Percentiles rank a stretch among this genome's conserved stretches.
Conservation (phyloP, 1,140 invertebrate genomes). For the Heliconius congener region DNA sequence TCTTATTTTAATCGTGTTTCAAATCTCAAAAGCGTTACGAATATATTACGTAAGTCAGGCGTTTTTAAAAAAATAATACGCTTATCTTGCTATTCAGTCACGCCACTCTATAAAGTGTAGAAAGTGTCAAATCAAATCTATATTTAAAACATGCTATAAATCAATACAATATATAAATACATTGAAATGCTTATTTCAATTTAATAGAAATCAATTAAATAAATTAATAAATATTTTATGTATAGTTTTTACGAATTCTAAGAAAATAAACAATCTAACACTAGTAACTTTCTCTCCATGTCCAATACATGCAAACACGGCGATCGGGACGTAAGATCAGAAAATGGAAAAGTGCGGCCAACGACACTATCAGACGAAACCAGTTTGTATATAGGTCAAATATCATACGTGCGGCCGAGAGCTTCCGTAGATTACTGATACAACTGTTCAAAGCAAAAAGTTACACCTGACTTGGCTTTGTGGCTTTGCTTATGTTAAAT, state of each 20-base stretch:
- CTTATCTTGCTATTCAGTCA: background rate
- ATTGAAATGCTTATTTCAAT: background rate
- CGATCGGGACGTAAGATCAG: constrained; percentile 34
- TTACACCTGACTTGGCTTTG: background rate
- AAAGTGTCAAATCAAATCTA: background rate
- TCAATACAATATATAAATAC: background rate
- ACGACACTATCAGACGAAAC: constrained; percentile 32
- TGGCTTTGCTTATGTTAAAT: background rate
- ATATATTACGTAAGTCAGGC: background rate
- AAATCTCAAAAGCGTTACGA: background rate
- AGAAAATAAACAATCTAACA: constrained; percentile 9
- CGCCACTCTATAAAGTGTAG: background rate
- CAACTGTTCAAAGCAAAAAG: constrained; percentile 32
- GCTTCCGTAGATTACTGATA: constrained; percentile 3
- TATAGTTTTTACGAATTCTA: background rate
- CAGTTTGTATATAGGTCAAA: constrained; percentile 39
- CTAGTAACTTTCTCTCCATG: constrained; percentile 31
- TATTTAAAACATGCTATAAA: background rate
- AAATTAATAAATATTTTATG: constrained; percentile 1
- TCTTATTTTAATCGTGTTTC: too few relatives aligned
- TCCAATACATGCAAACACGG: constrained; percentile 29
- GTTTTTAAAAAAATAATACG: background rate
- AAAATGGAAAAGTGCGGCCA: constrained; percentile 36
- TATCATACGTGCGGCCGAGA: constrained; percentile 24
- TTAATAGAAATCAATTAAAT: background rate